A percentile compares a stretch with the other conserved stretches of the same genome.
These are phyloP conservation scores for Orthonyx spaldingii DNA, from an alignment of 2,113 vertebrate species.

Conservation along the genomic window DNA sequence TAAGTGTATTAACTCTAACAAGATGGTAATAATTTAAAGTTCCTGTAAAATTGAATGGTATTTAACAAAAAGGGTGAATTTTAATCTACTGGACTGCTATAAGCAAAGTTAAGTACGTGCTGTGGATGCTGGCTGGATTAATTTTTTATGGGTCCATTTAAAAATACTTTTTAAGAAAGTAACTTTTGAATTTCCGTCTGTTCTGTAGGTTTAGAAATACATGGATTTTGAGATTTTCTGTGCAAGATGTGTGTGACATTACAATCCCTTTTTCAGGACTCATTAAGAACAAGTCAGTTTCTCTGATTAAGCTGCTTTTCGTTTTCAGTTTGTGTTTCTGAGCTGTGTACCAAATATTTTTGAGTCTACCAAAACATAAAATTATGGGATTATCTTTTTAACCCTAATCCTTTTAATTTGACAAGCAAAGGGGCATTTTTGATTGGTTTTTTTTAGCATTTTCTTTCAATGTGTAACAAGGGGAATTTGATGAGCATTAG, in stretches of 20 bases:
- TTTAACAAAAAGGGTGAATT: background rate
- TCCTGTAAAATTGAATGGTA: background rate
- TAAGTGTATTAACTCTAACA: background rate
- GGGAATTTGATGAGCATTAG: background rate
- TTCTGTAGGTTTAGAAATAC: background rate
- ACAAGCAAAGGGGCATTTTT: background rate
- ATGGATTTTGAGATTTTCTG: background rate
- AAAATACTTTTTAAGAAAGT: background rate
- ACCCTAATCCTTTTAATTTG: conserved; percentile 20
- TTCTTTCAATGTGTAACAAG: background rate
- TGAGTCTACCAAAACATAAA: background rate
- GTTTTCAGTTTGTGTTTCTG: background rate
- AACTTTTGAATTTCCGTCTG: background rate
- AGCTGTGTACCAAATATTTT: background rate
- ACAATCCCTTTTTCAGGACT: background rate
- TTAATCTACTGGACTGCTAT: background rate
- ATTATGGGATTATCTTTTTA: background rate
- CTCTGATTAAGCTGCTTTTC: background rate
- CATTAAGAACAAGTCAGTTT: background rate
- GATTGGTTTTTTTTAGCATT: background rate
- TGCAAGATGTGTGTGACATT: background rate
- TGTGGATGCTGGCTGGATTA: background rate
- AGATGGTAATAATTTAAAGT: background rate
- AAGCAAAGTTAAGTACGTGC: background rate
- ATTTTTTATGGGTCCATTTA: background rate